These are phyloP conservation scores for Zapornia atra DNA, from an alignment of 2,113 vertebrate genomes.

Conservation along the genomic window DNA sequence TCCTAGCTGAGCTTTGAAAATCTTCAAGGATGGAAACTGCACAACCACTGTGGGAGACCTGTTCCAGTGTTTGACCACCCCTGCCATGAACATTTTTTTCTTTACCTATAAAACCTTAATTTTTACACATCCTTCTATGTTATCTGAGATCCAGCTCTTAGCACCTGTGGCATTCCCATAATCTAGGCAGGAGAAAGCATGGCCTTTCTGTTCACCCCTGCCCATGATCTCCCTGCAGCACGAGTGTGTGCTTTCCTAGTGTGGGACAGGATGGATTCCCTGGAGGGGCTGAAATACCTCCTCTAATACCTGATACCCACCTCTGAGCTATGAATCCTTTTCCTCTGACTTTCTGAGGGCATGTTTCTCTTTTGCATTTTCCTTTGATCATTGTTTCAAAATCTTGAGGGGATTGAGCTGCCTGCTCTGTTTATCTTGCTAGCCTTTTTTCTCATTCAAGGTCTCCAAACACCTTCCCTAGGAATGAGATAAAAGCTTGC, in stretches of 20 bases:
- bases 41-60: background rate
- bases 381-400: constrained; percentile 52
- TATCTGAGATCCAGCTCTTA: background rate
- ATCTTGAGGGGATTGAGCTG: constrained; percentile 27
- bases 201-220: background rate
- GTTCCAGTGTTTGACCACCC: background rate
- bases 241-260: rapidly evolving
- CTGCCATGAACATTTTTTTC: background rate
- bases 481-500: constrained; percentile 29
- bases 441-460: constrained; percentile 28
- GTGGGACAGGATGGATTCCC: background rate
- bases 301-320: background rate
- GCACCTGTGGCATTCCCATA: background rate
- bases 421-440: constrained; percentile 45
- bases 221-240: background rate
- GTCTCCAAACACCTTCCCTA: constrained; percentile 17
- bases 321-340: background rate
- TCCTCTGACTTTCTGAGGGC: background rate
- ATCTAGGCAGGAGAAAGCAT: background rate
- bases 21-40: background rate
- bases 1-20: background rate
- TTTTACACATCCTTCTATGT: background rate
- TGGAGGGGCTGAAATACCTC: background rate
- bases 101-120: background rate
- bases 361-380: constrained; percentile 17